Conservation (phyloP, 2,797 vertebrate genomes). For the Tadarida brasiliensis region DNA sequence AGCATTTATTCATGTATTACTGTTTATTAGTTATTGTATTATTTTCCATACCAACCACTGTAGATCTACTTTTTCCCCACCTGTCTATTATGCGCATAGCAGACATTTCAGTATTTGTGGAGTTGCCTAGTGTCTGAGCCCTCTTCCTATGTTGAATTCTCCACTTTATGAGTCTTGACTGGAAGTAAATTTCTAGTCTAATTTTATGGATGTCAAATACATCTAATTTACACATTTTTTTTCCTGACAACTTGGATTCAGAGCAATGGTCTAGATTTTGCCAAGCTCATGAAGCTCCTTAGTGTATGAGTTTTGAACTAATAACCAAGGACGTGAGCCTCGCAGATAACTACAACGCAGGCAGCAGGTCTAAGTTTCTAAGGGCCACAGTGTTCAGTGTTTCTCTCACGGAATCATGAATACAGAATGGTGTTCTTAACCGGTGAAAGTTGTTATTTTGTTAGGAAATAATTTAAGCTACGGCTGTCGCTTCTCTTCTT, state of each 20-base stretch:
- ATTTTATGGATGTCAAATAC: not conserved
- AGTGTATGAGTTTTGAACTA: not conserved
- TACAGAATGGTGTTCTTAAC: not conserved
- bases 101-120: not conserved
- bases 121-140: not conserved
- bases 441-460: not conserved
- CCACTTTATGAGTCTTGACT: not conserved
- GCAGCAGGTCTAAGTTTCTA: not conserved
- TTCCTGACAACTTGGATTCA: not conserved
- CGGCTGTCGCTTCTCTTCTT: not conserved
- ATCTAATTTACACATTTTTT: not conserved
- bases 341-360: not conserved
- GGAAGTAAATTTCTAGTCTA: constrained; percentile 9
- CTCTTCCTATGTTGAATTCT: not conserved
- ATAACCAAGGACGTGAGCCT: not conserved
- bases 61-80: not conserved
- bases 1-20: not conserved
- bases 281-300: not conserved
- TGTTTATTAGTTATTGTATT: not conserved
- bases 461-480: not conserved
- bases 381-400: not conserved
- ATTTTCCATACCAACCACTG: not conserved
- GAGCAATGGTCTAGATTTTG: not conserved
- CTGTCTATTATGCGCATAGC: not conserved
- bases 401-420: not conserved